Conservation (phyloP, 2,797 vertebrate species). For the Enteromius unitaeniatus region DNA sequence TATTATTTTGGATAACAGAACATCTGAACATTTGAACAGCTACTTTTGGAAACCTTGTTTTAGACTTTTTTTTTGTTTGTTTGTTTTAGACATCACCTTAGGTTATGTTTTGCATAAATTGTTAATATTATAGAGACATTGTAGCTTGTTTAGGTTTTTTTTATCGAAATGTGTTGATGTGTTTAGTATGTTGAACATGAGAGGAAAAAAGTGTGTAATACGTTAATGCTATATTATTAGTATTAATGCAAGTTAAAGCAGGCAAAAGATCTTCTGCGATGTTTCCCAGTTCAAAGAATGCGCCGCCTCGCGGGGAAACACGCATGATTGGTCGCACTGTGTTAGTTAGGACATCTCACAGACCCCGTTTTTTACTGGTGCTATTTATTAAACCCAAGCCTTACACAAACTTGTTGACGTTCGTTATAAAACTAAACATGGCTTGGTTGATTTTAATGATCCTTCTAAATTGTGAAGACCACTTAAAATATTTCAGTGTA, state of each 20-base stretch:
- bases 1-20: background rate
- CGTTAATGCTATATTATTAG: background rate
- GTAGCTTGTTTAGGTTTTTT: background rate
- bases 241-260: slow-evolving; percentile 8
- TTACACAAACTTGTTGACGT: background rate
- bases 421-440: background rate
- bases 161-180: background rate
- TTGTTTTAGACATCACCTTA: background rate
- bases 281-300: slow-evolving; percentile 21
- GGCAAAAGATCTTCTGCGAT: background rate
- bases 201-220: background rate
- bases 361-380: too few species aligned
- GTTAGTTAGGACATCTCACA: background rate
- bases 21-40: background rate
- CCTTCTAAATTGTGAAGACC: background rate
- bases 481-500: background rate
- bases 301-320: slow-evolving; percentile 39
- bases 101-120: background rate
- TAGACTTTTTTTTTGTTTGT: background rate
- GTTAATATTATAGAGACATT: background rate
- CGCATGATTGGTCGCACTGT: background rate
- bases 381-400: background rate
- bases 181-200: background rate
- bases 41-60: background rate
- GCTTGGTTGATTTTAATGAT: background rate